A percentile compares a stretch with the other conserved stretches of the same genome.
phyloP scores from a whole-genome alignment of 92 coral and sea anemone genomes.

The Bergia puertoricense region DNA sequence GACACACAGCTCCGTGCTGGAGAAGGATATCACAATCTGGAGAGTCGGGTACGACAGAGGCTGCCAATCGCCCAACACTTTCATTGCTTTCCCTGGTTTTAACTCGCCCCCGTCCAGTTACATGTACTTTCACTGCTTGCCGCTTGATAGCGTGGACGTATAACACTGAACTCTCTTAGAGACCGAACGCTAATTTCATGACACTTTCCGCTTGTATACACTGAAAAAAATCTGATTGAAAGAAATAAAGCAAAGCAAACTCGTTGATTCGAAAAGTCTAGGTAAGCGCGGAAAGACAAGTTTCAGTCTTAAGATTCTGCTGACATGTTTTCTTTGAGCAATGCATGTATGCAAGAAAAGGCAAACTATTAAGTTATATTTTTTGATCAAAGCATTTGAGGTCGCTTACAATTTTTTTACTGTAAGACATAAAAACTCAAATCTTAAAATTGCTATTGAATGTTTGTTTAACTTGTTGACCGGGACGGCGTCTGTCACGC shows the following conservation, averaged over 20 bases:
- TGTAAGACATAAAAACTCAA: too few relatives aligned
- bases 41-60: slow-evolving; percentile 50
- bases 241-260: too few relatives aligned
- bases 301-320: too few relatives aligned
- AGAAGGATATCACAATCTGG: slow-evolving; percentile 73
- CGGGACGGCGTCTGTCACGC: not conserved
- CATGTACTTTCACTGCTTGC: slow-evolving; percentile 71
- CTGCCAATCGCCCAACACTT: slow-evolving; percentile 80
- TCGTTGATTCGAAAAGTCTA: not conserved
- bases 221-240: too few relatives aligned
- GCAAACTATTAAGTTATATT: too few relatives aligned
- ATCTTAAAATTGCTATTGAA: too few relatives aligned
- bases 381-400: too few relatives aligned
- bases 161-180: not conserved
- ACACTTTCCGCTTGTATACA: not conserved
- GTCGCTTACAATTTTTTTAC: too few relatives aligned
- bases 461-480: too few relatives aligned
- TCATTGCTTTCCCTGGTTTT: slow-evolving; percentile 70
- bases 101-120: slow-evolving; percentile 62
- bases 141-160: slow-evolving; percentile 39
- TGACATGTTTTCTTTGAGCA: too few relatives aligned
- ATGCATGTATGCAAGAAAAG: too few relatives aligned
- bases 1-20: slow-evolving; percentile 23
- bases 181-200: not conserved
- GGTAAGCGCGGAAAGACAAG: too few relatives aligned